phyloP scores from a whole-genome alignment of 2,888 invertebrate species.

The Macroteleia sp. region DNA sequence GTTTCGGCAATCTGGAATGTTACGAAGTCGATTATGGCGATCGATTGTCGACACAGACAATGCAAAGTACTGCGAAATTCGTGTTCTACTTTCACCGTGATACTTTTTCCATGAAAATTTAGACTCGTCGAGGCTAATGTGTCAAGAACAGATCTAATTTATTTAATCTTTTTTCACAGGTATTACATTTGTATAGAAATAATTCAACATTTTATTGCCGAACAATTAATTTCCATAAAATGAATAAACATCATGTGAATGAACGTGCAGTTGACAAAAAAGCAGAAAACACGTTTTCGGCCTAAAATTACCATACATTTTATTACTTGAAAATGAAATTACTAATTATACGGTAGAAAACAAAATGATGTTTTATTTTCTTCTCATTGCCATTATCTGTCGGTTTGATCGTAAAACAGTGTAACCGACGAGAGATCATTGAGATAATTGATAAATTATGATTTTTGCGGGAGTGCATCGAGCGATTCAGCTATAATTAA shows the following conservation, averaged over 20 bases:
- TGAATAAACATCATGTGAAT: conserved; percentile 43
- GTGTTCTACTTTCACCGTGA: conserved; percentile 54
- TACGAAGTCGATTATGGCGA: conserved; percentile 34
- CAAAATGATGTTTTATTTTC: conserved; percentile 48
- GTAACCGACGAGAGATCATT: conserved; percentile 36
- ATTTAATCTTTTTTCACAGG: conserved; percentile 10
- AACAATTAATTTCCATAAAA: conserved; percentile 28
- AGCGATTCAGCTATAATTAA: conserved; percentile 72
- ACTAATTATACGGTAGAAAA: conserved; percentile 52
- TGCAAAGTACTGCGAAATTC: conserved; percentile 47
- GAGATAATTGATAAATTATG: conserved; percentile 80
- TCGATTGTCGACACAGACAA: conserved; percentile 30
- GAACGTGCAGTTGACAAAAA: conserved; percentile 21
- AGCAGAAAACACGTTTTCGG: conserved; percentile 21
- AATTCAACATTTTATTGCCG: conserved; percentile 14
- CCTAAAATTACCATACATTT: conserved; percentile 47
- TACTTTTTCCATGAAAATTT: conserved; percentile 57
- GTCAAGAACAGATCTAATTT: conserved; percentile 38
- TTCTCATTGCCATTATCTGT: conserved; percentile 51
- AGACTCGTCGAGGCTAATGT: conserved; percentile 31
- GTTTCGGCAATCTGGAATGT: conserved; percentile 21
- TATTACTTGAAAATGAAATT: conserved; percentile 46
- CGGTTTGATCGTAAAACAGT: conserved; percentile 37
- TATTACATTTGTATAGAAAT: background rate
- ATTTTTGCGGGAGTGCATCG: conserved; percentile 72